Evolutionary conservation across 2,797 vertebrate species (phyloP).

Genomic region (Anabacerthia variegaticeps): DNA sequence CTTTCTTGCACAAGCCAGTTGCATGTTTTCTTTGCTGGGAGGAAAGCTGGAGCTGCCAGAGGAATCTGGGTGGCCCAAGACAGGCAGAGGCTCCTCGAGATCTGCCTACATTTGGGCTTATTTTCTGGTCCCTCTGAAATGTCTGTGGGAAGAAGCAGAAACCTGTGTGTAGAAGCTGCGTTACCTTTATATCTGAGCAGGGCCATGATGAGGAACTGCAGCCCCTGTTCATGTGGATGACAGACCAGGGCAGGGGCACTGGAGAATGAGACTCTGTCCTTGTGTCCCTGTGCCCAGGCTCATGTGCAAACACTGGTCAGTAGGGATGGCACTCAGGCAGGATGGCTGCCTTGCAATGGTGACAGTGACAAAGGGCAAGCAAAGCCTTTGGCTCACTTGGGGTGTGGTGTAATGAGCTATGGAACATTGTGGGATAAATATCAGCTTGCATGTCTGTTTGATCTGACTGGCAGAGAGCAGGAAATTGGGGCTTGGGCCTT

Average conservation of each 20-base stretch:
- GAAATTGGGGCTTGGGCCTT: neutral
- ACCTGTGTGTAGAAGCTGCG: neutral
- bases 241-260: neutral
- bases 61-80: neutral
- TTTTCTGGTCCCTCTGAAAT: neutral
- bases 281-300: neutral
- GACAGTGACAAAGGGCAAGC: neutral
- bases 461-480: neutral
- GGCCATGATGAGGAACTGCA: neutral
- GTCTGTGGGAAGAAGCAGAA: neutral
- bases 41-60: neutral
- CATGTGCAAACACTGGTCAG: neutral
- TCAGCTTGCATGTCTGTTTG: neutral
- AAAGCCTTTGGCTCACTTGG: neutral
- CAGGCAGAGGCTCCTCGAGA: neutral
- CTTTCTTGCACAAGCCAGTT: neutral
- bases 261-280: neutral
- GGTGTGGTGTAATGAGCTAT: neutral
- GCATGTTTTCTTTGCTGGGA: neutral
- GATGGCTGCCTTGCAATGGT: neutral
- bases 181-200: neutral
- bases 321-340: neutral
- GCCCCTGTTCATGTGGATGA: accelerated
- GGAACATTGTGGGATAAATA: neutral
- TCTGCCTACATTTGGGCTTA: neutral